phyloP scores from a whole-genome alignment of 2,797 vertebrate species.

The Peromyscus nudipes region DNA sequence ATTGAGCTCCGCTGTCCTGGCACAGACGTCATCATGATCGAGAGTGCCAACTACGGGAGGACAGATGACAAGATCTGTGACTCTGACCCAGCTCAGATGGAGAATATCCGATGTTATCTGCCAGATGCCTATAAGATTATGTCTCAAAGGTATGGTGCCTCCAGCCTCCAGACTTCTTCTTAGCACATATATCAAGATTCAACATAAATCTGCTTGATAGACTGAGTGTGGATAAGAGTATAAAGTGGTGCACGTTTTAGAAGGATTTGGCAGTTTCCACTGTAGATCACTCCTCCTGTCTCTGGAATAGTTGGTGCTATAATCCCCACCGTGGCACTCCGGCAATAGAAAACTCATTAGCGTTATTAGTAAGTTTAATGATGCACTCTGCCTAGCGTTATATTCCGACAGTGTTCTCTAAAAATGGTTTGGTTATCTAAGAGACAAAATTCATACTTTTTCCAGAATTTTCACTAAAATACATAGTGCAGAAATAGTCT shows the following conservation, averaged over 20 bases:
- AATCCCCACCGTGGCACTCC: neutral
- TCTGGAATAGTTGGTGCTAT: neutral
- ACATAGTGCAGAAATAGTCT: neutral
- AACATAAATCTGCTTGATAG: neutral
- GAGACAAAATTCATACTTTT: slow-evolving; percentile 8
- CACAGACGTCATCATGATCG: slow-evolving; percentile 99
- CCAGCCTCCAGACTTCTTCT: slow-evolving; percentile 60
- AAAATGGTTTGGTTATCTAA: neutral
- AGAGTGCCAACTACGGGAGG: slow-evolving; percentile 99
- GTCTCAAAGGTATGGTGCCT: slow-evolving; percentile 94
- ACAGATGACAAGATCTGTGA: slow-evolving; percentile 99
- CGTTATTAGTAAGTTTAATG: neutral
- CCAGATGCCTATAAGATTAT: slow-evolving; percentile 99
- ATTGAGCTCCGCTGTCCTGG: slow-evolving; percentile 99
- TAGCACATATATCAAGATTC: neutral
- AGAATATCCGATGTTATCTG: slow-evolving; percentile 99
- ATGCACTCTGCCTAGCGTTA: neutral
- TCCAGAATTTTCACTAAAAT: slow-evolving; percentile 23
- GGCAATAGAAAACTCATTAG: neutral
- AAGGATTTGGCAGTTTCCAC: neutral
- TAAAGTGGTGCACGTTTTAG: neutral
- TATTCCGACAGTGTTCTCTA: neutral
- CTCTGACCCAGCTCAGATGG: slow-evolving; percentile 99
- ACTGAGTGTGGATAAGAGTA: neutral
- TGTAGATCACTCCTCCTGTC: neutral